Evolutionary conservation across 2,888 invertebrate species (phyloP).

Genomic region (Eupithecia centaureata): DNA sequence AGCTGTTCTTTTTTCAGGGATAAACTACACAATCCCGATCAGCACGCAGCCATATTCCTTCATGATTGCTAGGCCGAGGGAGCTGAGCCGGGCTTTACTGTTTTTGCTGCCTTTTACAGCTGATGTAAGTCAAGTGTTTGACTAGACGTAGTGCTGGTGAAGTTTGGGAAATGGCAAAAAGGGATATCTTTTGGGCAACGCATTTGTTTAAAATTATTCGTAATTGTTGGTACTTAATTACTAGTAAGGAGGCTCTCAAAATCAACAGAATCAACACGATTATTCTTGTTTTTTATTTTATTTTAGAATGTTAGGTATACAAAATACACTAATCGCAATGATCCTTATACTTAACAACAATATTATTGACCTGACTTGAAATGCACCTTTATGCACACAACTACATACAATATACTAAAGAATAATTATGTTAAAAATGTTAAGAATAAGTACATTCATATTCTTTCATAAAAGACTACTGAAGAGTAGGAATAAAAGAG

Average conservation of each 20-base stretch:
- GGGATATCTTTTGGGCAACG: too few species aligned
- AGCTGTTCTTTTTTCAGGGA: slow-evolving; percentile 55
- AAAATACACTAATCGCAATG: too few species aligned
- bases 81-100: slow-evolving; percentile 91
- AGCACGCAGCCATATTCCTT: slow-evolving; percentile 92
- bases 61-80: slow-evolving; percentile 90
- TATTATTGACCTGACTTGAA: too few species aligned
- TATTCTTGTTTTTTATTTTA: neutral
- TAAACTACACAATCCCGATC: slow-evolving; percentile 91
- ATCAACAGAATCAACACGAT: neutral
- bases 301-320: too few species aligned
- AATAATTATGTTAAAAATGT: too few species aligned
- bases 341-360: too few species aligned
- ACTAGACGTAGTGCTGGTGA: neutral
- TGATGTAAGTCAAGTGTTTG: slow-evolving; percentile 77
- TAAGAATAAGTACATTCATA: too few species aligned
- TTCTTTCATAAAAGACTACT: too few species aligned
- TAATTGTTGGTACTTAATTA: neutral
- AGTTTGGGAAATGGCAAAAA: too few species aligned
- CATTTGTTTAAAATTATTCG: neutral
- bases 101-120: slow-evolving; percentile 92
- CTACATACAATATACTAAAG: too few species aligned
- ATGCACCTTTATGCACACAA: too few species aligned
- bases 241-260: neutral
- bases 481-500: too few species aligned